Evolutionary conservation across 2,888 invertebrate genomes (phyloP), one percentile per base, ranked within the genome.

Genomic region (Diarsia dahlii): DNA sequence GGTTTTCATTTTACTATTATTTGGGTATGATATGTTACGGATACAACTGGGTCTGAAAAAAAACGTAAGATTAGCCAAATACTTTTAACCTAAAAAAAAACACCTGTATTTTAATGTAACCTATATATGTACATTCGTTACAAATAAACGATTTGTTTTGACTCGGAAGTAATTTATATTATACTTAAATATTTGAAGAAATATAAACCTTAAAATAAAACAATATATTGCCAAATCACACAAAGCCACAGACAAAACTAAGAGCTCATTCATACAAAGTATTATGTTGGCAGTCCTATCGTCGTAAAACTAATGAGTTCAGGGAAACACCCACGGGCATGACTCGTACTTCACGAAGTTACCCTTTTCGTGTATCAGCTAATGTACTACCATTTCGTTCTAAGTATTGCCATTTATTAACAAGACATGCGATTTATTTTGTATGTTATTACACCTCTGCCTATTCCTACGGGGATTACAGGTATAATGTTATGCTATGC

Each of bases 241-340:
- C 28, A 28, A 28, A 28, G 28, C 28, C 28, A 28, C 28, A 28
- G 28, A 2, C 28, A 28, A 28, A 28, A 2, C 28, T 28, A 28
- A 28, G 28, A 39, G 39, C 39, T 39, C 28, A 58, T 28, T 28
- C 15, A 23, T 3, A 58, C 13, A 15, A 28, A 39, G n/a, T n/a
- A 62, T n/a, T 39, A 46, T 23, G 58, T 46, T 52, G 56, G 50
- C 58, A 52, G 12, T 34, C 1, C 34, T 45, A 62, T 56, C 39
- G 56, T 63, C 62, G 58, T 74, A 73, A 74, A 62, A n/a, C 46
- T 72, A 80, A 81, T 70, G 74, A 80, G 56, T 66, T 66, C 65
- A 48, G 28, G 3, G 39, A 5, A 46, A 52, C 39, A 56, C 80
- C 67, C 50, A 48, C 34, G 80, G 64, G 72, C 50, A 58, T 60